Base-by-base conservation (phyloP, 2,888 invertebrate genomes). In the Phasia obesa region DNA sequence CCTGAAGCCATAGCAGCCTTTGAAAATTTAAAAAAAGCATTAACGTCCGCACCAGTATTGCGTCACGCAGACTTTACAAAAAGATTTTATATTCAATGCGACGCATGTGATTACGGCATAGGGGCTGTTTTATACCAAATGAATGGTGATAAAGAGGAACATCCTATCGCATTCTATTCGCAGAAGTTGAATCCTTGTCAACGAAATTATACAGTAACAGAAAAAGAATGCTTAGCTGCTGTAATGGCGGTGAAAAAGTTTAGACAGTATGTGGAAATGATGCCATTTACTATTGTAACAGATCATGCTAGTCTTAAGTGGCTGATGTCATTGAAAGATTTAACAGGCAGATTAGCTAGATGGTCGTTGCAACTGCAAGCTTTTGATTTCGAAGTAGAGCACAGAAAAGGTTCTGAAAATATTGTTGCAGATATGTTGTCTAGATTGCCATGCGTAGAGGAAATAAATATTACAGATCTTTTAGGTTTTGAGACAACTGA, bases 221-320 rank as follows among this genome's bases (percentile, higher is more conserved):
- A 81, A 59, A 57, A 81, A 17, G 81, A 85, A 25, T 84, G 84
- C 77, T 0, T n/a, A n/a, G n/a, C n/a, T n/a, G n/a, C n/a, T n/a
- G n/a, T n/a, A n/a, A n/a, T n/a, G n/a, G n/a, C n/a, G n/a, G 49
- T 76, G 9, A 67, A 59, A 19, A 67, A 51, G 23, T 77, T 77
- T 31, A 17, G 77, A 15, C 62, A 69, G 2, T 77, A 77, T 25
- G 53, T 77, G 0, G 70, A 70, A 42, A 17, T 76, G n/a, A 69
- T 76, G 74, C 69, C 1, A 11, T 85, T 13, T 65, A 76, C 57
- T 69, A 70, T 53, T 31, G 5, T 31, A 31, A 31, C 31, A 31
- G n/a, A 31, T 31, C 31, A 31, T 31, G 31, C 31, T 31, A 31
- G 31, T 9, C 31, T 31, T 31, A 31, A 31, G 31, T 31, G 2